These are phyloP conservation scores for Channallabes apus DNA, from an alignment of 2,797 vertebrate genomes.

Conservation along the genomic window DNA sequence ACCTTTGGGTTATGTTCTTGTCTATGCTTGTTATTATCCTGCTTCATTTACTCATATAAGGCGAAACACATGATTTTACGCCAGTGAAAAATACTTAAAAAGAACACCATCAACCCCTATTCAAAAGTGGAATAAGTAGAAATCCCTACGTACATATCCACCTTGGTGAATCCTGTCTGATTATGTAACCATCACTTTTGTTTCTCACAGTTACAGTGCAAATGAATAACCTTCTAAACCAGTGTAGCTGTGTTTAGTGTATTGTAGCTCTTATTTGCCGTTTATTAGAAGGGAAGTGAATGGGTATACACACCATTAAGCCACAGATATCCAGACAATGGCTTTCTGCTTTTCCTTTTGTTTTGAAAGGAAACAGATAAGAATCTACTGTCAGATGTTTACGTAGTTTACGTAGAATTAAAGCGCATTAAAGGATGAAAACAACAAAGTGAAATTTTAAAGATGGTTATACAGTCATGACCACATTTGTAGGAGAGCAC, in stretches of 20 bases:
- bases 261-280: background rate
- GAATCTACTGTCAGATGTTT: background rate
- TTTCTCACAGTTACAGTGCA: background rate
- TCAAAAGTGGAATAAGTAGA: no score
- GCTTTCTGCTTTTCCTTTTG: background rate
- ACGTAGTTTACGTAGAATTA: background rate
- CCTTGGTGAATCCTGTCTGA: background rate
- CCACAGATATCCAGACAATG: background rate
- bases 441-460: no score
- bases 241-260: background rate
- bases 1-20: background rate
- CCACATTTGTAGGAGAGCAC: background rate
- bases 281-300: background rate
- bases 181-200: background rate
- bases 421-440: background rate
- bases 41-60: background rate
- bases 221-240: background rate
- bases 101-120: background rate
- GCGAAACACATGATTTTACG: conserved; percentile 16
- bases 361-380: background rate
- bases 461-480: background rate
- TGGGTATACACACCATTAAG: no score
- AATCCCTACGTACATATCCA: background rate
- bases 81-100: conserved; percentile 75
- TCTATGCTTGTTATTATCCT: background rate